Evolutionary conservation across 2,113 vertebrate species (phyloP).

Genomic region (Salvelinus alpinus): DNA sequence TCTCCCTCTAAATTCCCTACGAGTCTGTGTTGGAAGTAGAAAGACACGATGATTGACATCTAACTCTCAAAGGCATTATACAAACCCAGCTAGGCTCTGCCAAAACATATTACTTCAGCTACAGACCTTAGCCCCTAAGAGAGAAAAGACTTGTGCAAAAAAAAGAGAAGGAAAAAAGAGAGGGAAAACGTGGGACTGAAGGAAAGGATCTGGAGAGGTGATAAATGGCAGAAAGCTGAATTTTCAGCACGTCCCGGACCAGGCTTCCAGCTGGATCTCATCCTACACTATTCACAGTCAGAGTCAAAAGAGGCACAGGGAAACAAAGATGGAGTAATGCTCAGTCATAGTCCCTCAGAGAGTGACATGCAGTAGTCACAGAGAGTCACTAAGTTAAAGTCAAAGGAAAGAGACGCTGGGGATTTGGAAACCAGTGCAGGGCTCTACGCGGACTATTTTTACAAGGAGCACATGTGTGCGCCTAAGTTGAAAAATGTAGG

Average conservation of each 20-base stretch:
- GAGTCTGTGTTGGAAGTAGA: slow-evolving; percentile 66
- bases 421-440: neutral
- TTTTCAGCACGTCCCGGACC: slow-evolving; percentile 49
- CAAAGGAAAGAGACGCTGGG: neutral
- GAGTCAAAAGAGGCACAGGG: neutral
- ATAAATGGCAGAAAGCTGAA: slow-evolving; percentile 55
- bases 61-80: slow-evolving; percentile 66
- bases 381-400: slow-evolving; percentile 1
- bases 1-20: slow-evolving; percentile 70
- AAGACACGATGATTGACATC: slow-evolving; percentile 73
- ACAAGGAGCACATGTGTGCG: no score
- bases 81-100: slow-evolving; percentile 59
- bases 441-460: no score
- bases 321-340: slow-evolving; percentile 2
- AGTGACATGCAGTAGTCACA: slow-evolving; percentile 16
- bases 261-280: slow-evolving; percentile 46
- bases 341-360: slow-evolving; percentile 18
- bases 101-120: slow-evolving; percentile 69
- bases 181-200: slow-evolving; percentile 35
- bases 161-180: slow-evolving; percentile 37
- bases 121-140: slow-evolving; percentile 59
- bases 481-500: no score
- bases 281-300: slow-evolving; percentile 26
- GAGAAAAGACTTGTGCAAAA: slow-evolving; percentile 64
- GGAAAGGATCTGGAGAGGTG: slow-evolving; percentile 47